Conservation (phyloP, 2,113 vertebrate species). For the Hymenochirus boettgeri region DNA sequence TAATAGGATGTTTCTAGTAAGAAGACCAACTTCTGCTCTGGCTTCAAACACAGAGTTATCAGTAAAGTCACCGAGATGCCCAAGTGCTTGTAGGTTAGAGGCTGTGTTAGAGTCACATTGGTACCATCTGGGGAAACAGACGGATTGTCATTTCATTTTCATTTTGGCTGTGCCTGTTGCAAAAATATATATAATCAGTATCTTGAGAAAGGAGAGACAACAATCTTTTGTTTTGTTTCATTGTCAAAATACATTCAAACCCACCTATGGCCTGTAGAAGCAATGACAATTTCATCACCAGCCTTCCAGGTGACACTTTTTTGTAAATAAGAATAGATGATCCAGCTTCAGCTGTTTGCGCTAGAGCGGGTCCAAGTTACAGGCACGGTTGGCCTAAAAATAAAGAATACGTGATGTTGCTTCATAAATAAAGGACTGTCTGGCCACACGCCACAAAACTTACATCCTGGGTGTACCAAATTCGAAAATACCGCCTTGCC, state of each 20-base stretch:
- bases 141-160: constrained; percentile 72
- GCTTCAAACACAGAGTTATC: constrained; percentile 67
- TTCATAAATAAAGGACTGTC: no score
- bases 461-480: no score
- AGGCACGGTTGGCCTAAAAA: constrained; percentile 71
- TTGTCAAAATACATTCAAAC: background rate
- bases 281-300: constrained; percentile 72
- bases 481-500: no score
- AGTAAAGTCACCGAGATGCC: constrained; percentile 64
- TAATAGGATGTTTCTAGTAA: constrained; percentile 77
- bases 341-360: constrained; percentile 63
- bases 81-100: constrained; percentile 68
- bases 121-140: constrained; percentile 60
- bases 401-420: constrained; percentile 8
- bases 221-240: background rate
- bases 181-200: constrained; percentile 1
- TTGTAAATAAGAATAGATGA: constrained; percentile 60
- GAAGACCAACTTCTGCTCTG: constrained; percentile 77
- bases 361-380: constrained; percentile 75
- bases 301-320: constrained; percentile 70
- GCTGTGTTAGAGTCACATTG: constrained; percentile 58
- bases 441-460: no score
- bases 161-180: constrained; percentile 69
- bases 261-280: constrained; percentile 79
- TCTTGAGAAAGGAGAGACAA: background rate